Evolutionary conservation across 1,140 invertebrate genomes (phyloP), one percentile per base, ranked within the genome.

Genomic region (Microplitis mediator): DNA sequence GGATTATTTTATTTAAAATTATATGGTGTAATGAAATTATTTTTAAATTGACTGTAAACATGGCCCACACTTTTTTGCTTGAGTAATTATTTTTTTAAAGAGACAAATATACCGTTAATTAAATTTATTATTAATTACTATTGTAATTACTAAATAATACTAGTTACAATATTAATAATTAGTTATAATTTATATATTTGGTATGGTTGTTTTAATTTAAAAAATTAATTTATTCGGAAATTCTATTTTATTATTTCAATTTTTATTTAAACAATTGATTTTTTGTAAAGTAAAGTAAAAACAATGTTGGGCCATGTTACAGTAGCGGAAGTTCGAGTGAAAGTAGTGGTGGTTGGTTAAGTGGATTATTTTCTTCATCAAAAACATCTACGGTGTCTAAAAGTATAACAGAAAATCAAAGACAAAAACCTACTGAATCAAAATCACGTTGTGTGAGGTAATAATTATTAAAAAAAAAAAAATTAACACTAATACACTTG

Each of bases 281-380:
- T 31, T 31, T 52, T 14, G 16, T 56, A 73, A 62, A 64, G 45
- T 69, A 66, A 14, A 69, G 52, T 14, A 32, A 58, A 69, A 73
- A 79, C 82, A 84, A 84, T 83, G 81, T 83, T 87, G 85, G 85
- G 85, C 85, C 85, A 76, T 85, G 84, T 87, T 87, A 66, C 86
- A 87, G 86, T 85, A 73, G 73, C 60, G 74, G 76, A 77, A 71
- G 54, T 74, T 63, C 76, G 75, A 77, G 71, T 71, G 74, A 82
- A 79, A 80, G 62, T 84, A 81, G 68, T 82, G 82, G 77, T 77
- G 82, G 86, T 79, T 87, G 85, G 86, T 86, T 87, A 50, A 80
- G 78, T 82, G 78, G 81, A 71, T 85, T 79, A 80, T 85, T 87
- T 75, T 84, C 82, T 31, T 82, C 84, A 36, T 76, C 82, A 5